These are phyloP conservation scores for Machimus rusticus DNA, from an alignment of 2,888 invertebrate species.

Conservation along the genomic window DNA sequence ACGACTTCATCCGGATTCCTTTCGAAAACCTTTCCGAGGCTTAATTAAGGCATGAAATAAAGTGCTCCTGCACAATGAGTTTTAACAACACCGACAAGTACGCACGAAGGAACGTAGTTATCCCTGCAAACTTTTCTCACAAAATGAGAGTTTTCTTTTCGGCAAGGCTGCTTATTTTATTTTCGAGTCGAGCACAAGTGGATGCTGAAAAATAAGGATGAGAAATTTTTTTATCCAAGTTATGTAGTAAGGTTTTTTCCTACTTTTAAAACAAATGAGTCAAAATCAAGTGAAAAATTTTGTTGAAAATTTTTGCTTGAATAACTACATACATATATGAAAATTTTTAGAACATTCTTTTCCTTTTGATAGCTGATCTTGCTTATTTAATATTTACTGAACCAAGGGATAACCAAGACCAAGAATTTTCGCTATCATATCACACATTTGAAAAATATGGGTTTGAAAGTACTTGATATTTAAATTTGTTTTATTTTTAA, in stretches of 20 bases:
- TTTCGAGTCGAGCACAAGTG: background rate
- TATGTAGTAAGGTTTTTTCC: background rate
- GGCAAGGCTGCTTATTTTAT: background rate
- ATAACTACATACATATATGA: background rate
- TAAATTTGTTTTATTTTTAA: too few species aligned
- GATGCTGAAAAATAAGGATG: background rate
- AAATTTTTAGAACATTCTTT: too few species aligned
- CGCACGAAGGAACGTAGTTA: background rate
- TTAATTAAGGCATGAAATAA: background rate
- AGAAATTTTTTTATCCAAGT: background rate
- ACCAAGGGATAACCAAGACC: too few species aligned
- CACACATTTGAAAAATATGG: too few species aligned
- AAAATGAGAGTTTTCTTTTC: background rate
- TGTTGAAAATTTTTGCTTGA: background rate
- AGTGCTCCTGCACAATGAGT: background rate
- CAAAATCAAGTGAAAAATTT: background rate
- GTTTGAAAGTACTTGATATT: too few species aligned
- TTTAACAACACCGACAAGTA: background rate
- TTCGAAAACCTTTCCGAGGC: background rate
- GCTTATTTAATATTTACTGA: too few species aligned
- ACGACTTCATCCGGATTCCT: background rate
- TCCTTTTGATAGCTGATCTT: too few species aligned
- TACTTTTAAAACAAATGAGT: background rate
- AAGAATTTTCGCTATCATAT: too few species aligned
- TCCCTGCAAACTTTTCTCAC: background rate